Evolutionary conservation across 1,140 invertebrate species (phyloP).

Genomic region (Drosophila carrolli): DNA sequence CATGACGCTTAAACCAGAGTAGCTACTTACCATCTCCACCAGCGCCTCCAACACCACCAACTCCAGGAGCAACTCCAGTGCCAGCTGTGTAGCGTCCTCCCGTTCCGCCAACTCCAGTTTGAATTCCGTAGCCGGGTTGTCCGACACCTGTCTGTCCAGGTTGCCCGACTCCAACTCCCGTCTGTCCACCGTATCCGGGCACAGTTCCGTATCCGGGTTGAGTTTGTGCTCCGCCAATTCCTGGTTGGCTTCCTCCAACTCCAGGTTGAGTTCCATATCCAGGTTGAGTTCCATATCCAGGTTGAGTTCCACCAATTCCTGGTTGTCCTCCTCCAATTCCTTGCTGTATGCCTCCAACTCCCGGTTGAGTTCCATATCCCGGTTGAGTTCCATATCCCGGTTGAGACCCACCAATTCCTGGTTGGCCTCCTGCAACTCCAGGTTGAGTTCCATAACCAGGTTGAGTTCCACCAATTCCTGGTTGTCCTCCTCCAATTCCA

Average conservation of each 20-base stretch:
- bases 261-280: conserved; percentile 7
- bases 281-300: background rate
- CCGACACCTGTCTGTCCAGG: background rate
- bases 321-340: conserved; percentile 3
- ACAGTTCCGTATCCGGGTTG: conserved; percentile 17
- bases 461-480: background rate
- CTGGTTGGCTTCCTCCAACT: conserved; percentile 1
- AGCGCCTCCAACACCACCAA: conserved; percentile 4
- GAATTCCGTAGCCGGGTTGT: conserved; percentile 11
- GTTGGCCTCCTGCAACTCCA: too few species aligned
- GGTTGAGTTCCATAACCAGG: conserved; percentile 1
- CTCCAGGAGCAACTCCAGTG: conserved; percentile 9
- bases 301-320: conserved; percentile 2
- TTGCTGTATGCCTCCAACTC: background rate
- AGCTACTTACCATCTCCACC: conserved; percentile 44
- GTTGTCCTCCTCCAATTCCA: background rate
- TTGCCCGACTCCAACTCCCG: conserved; percentile 1
- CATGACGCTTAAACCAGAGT: fast-evolving
- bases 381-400: too few species aligned
- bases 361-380: background rate
- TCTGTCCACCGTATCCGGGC: conserved; percentile 6
- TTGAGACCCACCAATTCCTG: too few species aligned
- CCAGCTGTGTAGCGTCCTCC: conserved; percentile 46
- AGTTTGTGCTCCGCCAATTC: background rate
- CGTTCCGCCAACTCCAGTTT: conserved; percentile 28